phyloP scores from a whole-genome alignment of 2,888 invertebrate species.

The Cerastis leucographa region DNA sequence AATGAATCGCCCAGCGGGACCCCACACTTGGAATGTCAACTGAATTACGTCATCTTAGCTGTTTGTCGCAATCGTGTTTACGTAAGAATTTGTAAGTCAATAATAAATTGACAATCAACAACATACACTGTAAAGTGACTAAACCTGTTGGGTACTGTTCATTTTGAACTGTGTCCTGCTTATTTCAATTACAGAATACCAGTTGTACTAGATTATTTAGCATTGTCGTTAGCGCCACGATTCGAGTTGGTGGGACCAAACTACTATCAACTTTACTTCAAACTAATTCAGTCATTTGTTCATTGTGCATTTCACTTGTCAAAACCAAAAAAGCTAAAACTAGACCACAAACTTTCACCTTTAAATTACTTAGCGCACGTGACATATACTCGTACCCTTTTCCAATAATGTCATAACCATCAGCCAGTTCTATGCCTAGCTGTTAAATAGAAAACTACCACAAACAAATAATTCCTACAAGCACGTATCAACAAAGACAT shows the following conservation, averaged over 20 bases:
- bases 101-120: conserved; percentile 13
- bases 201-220: not conserved
- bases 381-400: conserved; percentile 18
- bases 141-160: not conserved
- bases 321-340: conserved; percentile 8
- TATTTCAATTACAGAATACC: conserved; percentile 8
- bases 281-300: conserved; percentile 28
- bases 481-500: conserved; percentile 50
- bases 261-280: too few species aligned
- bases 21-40: conserved; percentile 85
- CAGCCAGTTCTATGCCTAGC: conserved; percentile 9
- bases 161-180: not conserved
- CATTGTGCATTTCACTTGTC: conserved; percentile 19
- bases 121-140: not conserved
- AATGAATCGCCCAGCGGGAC: conserved; percentile 85
- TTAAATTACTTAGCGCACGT: conserved; percentile 27
- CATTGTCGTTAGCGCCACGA: not conserved
- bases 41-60: conserved; percentile 77
- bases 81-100: conserved; percentile 22
- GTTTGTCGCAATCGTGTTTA: conserved; percentile 34
- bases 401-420: conserved; percentile 28
- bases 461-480: conserved; percentile 43
- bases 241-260: conserved; percentile 24
- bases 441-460: conserved; percentile 48
- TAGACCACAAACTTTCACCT: conserved; percentile 50